Evolutionary conservation across 2,888 invertebrate species (phyloP), one percentile per base, ranked within the genome.

Genomic region (Spilarctia lutea): DNA sequence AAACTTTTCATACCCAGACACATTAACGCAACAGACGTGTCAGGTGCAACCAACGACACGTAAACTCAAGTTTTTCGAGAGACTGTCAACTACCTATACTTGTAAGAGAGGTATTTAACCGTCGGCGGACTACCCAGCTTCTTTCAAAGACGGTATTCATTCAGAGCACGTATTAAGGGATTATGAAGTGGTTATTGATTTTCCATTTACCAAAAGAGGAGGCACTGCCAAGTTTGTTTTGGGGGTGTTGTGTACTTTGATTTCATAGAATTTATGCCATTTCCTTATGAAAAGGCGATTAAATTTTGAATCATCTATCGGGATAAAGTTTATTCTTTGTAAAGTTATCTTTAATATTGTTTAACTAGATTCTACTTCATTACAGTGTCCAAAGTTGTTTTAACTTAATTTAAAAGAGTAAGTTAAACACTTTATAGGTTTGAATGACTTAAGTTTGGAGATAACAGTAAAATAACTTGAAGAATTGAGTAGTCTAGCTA

Each of bases 21-120:
- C 81, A 87, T 88, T 87, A 85, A 74, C 73, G 75, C 18, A 72
- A 79, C 75, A 88, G 87, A 87, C 87, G 79, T 52, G 74, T 73
- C 88, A 87, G 88, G 83, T 88, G 88, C 83, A 80, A 75, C 71
- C 81, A 83, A 84, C 80, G 20, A 8, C 20, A 18, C 42, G 13
- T 71, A 67, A 74, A 74, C 71, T 71, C 65, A 68, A n/a, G 8
- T 67, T 69, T 76, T 84, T 81, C 78, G 78, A 72, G 77, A 73
- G 76, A 80, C 71, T 39, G 63, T 77, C 65, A 71, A 65, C 69
- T 74, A 71, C 56, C 39, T 65, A 74, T 76, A 74, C 48, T 63
- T 24, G 68, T 69, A 65, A 73, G 69, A 48, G 45, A 66, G n/a
- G 66, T 42, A 45, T 52, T 18, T 7, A 63, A 30, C 60, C 18